phyloP scores from a whole-genome alignment of 2,797 vertebrate genomes.

The Platyrinchus mystaceus region DNA sequence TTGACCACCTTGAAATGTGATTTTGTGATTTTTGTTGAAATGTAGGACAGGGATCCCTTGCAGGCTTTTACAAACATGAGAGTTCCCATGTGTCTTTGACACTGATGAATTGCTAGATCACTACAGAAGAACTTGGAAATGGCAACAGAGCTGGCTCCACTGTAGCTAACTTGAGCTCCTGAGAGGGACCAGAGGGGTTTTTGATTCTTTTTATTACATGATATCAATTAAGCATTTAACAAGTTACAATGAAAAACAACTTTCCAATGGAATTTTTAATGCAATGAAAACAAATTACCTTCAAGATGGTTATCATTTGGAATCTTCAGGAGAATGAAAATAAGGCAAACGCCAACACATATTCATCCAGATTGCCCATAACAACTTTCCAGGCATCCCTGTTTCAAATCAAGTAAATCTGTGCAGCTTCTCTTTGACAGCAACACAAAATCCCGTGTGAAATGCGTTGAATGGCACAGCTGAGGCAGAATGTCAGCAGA shows the following conservation, averaged over 20 bases:
- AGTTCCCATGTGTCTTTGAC: constrained; percentile 40
- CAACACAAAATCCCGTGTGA: constrained; percentile 5
- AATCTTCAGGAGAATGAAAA: constrained; percentile 50
- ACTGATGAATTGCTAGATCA: constrained; percentile 60
- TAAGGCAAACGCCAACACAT: constrained; percentile 33
- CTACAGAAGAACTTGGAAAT: constrained; percentile 54
- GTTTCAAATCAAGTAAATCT: constrained; percentile 67
- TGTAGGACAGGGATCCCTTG: constrained; percentile 54
- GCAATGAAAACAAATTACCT: constrained; percentile 63
- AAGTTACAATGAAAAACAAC: constrained; percentile 61
- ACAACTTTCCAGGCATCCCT: constrained; percentile 36
- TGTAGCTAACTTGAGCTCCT: constrained; percentile 35
- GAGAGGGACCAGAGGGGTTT: constrained; percentile 51
- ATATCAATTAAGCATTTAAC: constrained; percentile 66
- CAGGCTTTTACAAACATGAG: constrained; percentile 49
- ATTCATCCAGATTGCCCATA: constrained; percentile 33
- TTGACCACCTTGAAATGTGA: constrained; percentile 59
- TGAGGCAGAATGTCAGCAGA: constrained; percentile 18
- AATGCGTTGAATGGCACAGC: constrained; percentile 1
- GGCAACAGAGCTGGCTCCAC: neutral
- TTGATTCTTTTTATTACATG: constrained; percentile 51
- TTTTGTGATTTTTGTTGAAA: constrained; percentile 57
- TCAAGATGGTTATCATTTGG: constrained; percentile 49
- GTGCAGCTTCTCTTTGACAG: constrained; percentile 38
- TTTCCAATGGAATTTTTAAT: constrained; percentile 62